Evolutionary conservation across 1,140 invertebrate species (phyloP).

Genomic region (Archivesica marissinica): DNA sequence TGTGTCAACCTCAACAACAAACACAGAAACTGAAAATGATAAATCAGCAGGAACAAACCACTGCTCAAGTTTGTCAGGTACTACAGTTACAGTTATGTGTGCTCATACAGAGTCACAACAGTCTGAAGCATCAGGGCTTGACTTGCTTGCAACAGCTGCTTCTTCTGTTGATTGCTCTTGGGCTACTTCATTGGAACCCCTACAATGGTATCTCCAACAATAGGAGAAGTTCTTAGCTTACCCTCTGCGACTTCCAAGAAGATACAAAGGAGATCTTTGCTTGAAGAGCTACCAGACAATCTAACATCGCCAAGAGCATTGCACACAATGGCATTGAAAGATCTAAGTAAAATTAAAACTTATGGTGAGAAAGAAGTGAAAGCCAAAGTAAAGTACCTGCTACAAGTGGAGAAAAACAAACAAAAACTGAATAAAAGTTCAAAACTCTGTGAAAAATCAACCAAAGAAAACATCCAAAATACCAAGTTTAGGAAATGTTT

Average conservation of each 20-base stretch:
- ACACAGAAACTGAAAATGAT: too few species aligned
- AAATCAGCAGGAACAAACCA: too few species aligned
- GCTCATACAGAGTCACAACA: not conserved
- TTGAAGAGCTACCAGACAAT: conserved; percentile 17
- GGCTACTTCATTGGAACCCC: not conserved
- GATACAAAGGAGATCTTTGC: conserved; percentile 20
- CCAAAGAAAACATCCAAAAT: too few species aligned
- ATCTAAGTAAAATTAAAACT: conserved; percentile 40
- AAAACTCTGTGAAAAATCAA: not conserved
- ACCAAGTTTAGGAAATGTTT: too few species aligned
- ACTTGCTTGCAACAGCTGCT: conserved; percentile 49
- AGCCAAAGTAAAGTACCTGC: conserved; percentile 32
- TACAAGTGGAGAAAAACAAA: not conserved
- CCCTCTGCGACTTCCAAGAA: not conserved
- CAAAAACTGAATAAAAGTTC: not conserved
- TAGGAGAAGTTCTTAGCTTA: conserved; percentile 9
- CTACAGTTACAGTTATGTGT: not conserved
- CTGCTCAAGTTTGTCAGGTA: too few species aligned
- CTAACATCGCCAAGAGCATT: conserved; percentile 29
- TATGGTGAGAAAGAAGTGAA: conserved; percentile 41
- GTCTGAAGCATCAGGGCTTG: not conserved
- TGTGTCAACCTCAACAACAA: too few species aligned
- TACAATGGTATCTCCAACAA: conserved; percentile 12
- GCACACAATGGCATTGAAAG: conserved; percentile 38
- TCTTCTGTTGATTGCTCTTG: not conserved